These are phyloP conservation scores for Notothenia rossii DNA, from an alignment of 2,113 vertebrate genomes.

Conservation along the genomic window DNA sequence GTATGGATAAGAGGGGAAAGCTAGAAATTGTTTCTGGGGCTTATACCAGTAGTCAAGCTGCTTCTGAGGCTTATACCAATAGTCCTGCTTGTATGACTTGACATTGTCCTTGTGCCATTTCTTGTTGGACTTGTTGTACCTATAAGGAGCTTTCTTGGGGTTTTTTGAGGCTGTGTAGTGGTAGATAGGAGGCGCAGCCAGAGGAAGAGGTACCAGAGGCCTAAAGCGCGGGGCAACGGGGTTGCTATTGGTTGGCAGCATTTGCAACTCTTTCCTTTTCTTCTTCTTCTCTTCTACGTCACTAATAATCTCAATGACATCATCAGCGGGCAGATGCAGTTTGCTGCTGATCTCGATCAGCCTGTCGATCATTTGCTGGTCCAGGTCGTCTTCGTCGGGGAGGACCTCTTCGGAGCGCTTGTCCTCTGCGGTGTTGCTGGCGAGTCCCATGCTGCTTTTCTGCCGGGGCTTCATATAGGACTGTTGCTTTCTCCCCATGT, in stretches of 20 bases:
- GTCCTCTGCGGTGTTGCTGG: conserved; percentile 84
- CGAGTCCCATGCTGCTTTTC: conserved; percentile 74
- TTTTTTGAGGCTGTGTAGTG: conserved; percentile 81
- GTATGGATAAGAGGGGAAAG: conserved; percentile 87
- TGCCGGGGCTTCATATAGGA: conserved; percentile 82
- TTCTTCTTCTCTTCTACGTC: conserved; percentile 93
- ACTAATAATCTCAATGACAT: conserved; percentile 93
- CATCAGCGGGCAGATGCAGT: conserved; percentile 92
- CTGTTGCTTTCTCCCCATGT: conserved; percentile 89
- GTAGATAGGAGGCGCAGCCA: conserved; percentile 76
- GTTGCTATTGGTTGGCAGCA: conserved; percentile 69
- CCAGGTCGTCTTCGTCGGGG: conserved; percentile 86
- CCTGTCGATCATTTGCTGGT: conserved; percentile 92
- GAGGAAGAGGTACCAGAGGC: conserved; percentile 82
- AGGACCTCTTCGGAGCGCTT: conserved; percentile 86
- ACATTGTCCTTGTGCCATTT: conserved; percentile 86
- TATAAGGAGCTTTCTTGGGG: conserved; percentile 80
- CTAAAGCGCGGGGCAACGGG: conserved; percentile 74
- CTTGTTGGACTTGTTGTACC: conserved; percentile 79
- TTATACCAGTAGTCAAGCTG: conserved; percentile 84
- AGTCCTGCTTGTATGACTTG: conserved; percentile 83
- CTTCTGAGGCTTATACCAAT: conserved; percentile 84
- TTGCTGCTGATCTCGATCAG: conserved; percentile 94
- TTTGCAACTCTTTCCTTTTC: conserved; percentile 85
- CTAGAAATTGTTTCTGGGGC: conserved; percentile 86